Percentiles rank a stretch among this genome's conserved stretches.
Conservation (phyloP, 2,888 invertebrate species). For the Caenorhabditis parvicauda region DNA sequence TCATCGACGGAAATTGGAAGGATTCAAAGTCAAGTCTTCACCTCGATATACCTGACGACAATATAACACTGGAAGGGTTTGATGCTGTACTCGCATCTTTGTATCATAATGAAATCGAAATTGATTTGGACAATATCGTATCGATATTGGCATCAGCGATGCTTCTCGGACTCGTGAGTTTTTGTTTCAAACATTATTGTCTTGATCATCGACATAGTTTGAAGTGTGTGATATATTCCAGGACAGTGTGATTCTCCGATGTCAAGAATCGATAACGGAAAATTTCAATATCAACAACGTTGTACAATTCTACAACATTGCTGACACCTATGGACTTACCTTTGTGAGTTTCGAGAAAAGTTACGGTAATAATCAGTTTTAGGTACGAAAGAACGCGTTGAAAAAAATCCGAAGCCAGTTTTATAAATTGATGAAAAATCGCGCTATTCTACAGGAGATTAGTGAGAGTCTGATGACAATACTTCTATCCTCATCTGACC, state of each 20-base stretch:
- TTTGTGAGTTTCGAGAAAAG: conserved; percentile 6
- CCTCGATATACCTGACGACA: conserved; percentile 41
- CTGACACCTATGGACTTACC: conserved; percentile 35
- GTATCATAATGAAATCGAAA: conserved; percentile 52
- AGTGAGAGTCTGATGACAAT: conserved; percentile 22
- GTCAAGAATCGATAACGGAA: conserved; percentile 39
- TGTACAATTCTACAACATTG: conserved; percentile 27
- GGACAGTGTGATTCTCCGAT: conserved; percentile 37
- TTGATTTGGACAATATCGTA: conserved; percentile 41
- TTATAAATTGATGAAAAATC: conserved; percentile 34
- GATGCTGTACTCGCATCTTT: conserved; percentile 48
- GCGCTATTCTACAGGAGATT: conserved; percentile 19
- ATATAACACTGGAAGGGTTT: conserved; percentile 42
- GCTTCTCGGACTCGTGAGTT: conserved; percentile 43
- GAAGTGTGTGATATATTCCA: conserved; percentile 14
- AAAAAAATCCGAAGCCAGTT: conserved; percentile 26
- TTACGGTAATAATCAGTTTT: background rate
- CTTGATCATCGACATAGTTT: background rate
- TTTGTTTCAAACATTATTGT: background rate
- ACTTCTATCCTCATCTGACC: conserved; percentile 34
- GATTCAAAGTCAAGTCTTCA: conserved; percentile 34
- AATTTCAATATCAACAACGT: conserved; percentile 28
- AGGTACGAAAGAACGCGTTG: conserved; percentile 4
- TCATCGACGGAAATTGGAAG: conserved; percentile 40
- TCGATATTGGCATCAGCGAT: conserved; percentile 46